A percentile compares a stretch with the other conserved stretches of the same genome.
Evolutionary conservation across 1,140 invertebrate genomes (phyloP).

Genomic region (Zophobas morio): DNA sequence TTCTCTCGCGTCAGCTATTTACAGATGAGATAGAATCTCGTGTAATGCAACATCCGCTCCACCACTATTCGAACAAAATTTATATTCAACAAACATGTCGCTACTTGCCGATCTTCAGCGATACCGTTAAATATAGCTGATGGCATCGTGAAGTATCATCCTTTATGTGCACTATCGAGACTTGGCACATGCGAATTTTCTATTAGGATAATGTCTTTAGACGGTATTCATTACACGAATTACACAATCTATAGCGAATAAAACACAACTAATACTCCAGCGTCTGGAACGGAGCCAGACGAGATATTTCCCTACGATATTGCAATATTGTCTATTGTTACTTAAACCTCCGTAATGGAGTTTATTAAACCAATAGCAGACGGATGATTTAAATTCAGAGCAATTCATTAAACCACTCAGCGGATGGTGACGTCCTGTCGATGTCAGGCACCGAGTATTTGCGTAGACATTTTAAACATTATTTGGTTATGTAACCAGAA

Average conservation of each 20-base stretch:
- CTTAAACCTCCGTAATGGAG: no score
- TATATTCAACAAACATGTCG: slow-evolving; percentile 9
- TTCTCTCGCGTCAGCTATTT: no score
- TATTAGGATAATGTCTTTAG: slow-evolving; percentile 28
- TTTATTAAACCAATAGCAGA: no score
- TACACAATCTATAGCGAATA: slow-evolving; percentile 15
- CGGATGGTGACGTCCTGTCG: neutral
- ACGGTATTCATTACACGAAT: slow-evolving; percentile 28
- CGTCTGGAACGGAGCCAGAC: slow-evolving; percentile 15
- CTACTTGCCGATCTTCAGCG: slow-evolving; percentile 19
- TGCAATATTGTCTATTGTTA: no score
- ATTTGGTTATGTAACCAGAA: slow-evolving; percentile 18
- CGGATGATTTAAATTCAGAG: no score
- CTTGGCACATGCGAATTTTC: slow-evolving; percentile 37
- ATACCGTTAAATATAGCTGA: slow-evolving; percentile 16
- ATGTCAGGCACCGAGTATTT: neutral
- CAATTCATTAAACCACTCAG: neutral
- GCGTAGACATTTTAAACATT: neutral
- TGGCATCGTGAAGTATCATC: slow-evolving; percentile 12
- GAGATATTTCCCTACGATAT: neutral
- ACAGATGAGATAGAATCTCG: neutral
- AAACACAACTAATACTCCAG: slow-evolving; percentile 15
- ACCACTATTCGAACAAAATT: neutral
- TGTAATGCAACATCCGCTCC: neutral
- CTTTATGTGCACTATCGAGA: slow-evolving; percentile 21